Base-by-base conservation (phyloP, 2,113 vertebrate genomes). In the Numenius arquata region DNA sequence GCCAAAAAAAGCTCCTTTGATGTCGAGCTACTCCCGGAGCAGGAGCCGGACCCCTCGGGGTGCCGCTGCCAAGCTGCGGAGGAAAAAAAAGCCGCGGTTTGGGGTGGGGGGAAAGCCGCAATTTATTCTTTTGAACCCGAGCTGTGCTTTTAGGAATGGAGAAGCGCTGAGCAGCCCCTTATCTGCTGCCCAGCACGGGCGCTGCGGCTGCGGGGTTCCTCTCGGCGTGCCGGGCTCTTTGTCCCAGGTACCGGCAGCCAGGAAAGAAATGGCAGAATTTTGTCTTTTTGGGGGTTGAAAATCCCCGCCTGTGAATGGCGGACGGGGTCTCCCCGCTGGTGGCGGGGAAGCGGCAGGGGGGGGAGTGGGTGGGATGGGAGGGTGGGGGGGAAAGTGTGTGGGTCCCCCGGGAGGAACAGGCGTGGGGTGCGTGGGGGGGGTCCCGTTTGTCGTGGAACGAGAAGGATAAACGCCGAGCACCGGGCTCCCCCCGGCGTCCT, bases 1-100 rank as follows among this genome's bases (percentile, higher is more conserved):
- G 29, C 3, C 10, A 32, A 45, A 79, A 85, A 36, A 6, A 4
- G 10, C 50, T 30, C 22, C 19, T 25, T 18, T 22, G 25, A 36
- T 27, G 32, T 12, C 3, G 4, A 73, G 20, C 5, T 67, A 19
- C 45, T 67, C 43, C 34, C 0, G 0, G 11, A 2, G 1, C 29
- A 15, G 48, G 30, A 59, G 21, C 3, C 12, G 34, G 34, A 29
- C 40, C 40, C 26, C 32, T 85, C 0, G 0, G 9, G 14, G 47
- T 9, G 40, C 36, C 41, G 52, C 40, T 85, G 50, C 40, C 5
- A 4, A 36, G 29, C 30, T 1, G 4, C 1, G 2, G 29, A 34
- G 40, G 43, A 68, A 34, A 68, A 56, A 56, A 47, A 36, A 55
- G 52, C 25, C 40, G 4, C 5, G 0, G 20, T 53, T 78, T 0